phyloP scores from a whole-genome alignment of 2,113 vertebrate genomes.

The Nothoprocta perdicaria region DNA sequence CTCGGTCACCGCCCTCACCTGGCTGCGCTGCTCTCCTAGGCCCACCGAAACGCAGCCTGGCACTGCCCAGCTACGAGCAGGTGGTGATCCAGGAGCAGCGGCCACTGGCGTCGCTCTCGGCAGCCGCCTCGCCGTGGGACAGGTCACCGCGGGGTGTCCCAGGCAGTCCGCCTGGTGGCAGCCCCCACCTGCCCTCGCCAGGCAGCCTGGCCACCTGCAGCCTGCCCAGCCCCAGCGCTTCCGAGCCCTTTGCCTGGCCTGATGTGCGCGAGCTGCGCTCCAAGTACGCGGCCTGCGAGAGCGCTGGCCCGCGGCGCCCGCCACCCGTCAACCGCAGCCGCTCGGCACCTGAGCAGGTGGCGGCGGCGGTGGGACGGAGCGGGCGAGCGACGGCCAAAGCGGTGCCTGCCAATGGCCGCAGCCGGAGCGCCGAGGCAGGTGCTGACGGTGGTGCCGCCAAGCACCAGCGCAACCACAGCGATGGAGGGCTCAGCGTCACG shows the following conservation, averaged over 20 bases:
- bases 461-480: neutral
- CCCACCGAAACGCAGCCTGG: conserved; percentile 70
- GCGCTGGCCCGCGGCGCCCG: neutral
- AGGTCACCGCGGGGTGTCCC: conserved; percentile 7
- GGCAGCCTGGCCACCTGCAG: conserved; percentile 47
- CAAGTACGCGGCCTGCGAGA: conserved; percentile 73
- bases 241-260: conserved; percentile 87
- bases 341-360: conserved; percentile 75
- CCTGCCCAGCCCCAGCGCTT: conserved; percentile 75
- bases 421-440: neutral
- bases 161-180: conserved; percentile 53
- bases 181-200: conserved; percentile 18
- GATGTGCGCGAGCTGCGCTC: conserved; percentile 89
- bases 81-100: conserved; percentile 72
- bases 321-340: conserved; percentile 67
- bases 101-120: neutral
- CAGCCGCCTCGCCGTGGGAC: neutral
- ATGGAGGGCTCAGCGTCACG: conserved; percentile 44
- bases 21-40: conserved; percentile 66
- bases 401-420: neutral
- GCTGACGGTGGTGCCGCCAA: neutral
- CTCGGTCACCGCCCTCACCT: neutral
- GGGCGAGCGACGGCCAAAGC: neutral
- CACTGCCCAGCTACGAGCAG: conserved; percentile 67
- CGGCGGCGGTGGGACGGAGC: conserved; percentile 32